Base-by-base conservation (phyloP, 2,888 invertebrate genomes). In the Anagyrus pseudococci region DNA sequence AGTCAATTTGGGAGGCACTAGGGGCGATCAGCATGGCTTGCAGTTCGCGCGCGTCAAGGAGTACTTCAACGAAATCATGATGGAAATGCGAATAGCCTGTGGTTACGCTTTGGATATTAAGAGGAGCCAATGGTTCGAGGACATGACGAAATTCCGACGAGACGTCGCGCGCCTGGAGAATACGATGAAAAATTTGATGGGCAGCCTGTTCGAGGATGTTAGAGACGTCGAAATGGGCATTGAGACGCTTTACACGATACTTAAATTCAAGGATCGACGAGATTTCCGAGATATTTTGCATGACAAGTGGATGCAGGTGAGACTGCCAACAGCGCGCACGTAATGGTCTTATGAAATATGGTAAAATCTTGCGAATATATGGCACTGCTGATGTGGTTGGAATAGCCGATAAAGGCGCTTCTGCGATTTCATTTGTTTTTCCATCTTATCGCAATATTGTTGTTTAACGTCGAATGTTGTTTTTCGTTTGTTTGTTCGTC, bases 181-280 rank as follows among this genome's bases (percentile, higher is more conserved):
- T 61, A 84, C 84, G 80, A 78, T 85, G 68, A 83, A 83, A 69
- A 86, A 85, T 74, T 77, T 85, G 17, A 82, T 87, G 17, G 75
- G 81, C 10, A 77, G 80, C 7, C 81, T 85, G 1, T 86, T 87
- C 73, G 81, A 83, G 53, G 82, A 83, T 4, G 81, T 85, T 6
- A 77, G 76, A 1, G 84, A 82, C 22, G 81, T 86, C 2, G 84
- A 84, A 62, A 83, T 84, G 67, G 85, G 84, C 10, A 78, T 86
- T 17, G 84, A 85, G 64, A 77, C 85, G 2, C 74, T 87, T 19
- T 84, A 85, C 67, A 79, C 83, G 17, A 66, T 79, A 15, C 67
- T 69, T 55, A 71, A 69, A 48, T 77, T 77, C 56, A 67, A 69
- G 7, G 58, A 65, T 20, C 69, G 72, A n/a, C 19, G 57, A 17